Base-by-base conservation (phyloP, 2,113 vertebrate genomes). In the Actinemys pallida region DNA sequence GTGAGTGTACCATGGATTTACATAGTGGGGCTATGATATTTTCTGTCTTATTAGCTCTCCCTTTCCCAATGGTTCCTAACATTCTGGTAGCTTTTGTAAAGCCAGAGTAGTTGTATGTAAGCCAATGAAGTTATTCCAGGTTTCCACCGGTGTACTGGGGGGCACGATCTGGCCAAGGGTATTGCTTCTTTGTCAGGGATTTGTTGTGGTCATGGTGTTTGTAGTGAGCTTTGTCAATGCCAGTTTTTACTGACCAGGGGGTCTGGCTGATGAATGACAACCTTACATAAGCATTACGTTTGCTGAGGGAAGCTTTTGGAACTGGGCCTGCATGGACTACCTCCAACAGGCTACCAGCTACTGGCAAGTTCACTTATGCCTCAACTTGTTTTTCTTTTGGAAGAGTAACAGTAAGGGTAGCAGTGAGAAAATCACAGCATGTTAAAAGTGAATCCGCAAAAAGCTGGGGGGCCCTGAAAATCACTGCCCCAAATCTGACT, bases 131-230 rank as follows among this genome's bases (percentile, higher is more conserved):
- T 96, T 89, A 84, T 76, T 89, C 75, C 84, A 90, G 83, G 52
- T 94, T 95, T 90, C 88, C 95, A 82, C 42, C 84, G 53, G 92
- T 86, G 91, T 19, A 4, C 35, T 5, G 49, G 84, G 94, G 93
- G 94, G 91, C 86, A 54, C 59, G 50, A 89, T 49, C 82, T 42
- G 75, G 86, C 57, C 84, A 52, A 83, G 92, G 54, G 56, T 47
- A 29, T 89, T 84, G 89, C 47, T 92, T 94, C 83, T 93, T 56
- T 86, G 29, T 62, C 14, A n/a, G 65, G 65, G 35, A 19, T n/a
- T 69, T n/a, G n/a, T 39, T 39, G n/a, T 88, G 82, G 56, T 56
- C 80, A 39, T 72, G 59, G 31, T 93, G 94, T 72, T 87, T 84
- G 62, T 78, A 53, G 0, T 90, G 89, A 93, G 47, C 84, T 62